Conservation (phyloP, 2,113 vertebrate species). For the Eulacestoma nigropectus region DNA sequence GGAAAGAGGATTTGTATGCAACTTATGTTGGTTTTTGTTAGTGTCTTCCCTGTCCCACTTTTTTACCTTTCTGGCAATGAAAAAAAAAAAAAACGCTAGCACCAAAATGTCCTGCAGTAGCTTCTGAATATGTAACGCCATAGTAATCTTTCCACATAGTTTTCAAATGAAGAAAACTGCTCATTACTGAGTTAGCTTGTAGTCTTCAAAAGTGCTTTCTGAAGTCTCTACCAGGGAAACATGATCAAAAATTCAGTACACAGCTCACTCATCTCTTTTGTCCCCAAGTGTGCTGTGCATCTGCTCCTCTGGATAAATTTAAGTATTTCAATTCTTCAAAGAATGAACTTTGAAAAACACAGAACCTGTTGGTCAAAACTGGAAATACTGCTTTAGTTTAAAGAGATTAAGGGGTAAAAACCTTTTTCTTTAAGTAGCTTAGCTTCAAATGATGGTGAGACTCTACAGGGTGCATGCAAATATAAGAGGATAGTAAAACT, state of each 20-base stretch:
- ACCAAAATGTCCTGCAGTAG: neutral
- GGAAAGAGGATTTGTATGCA: neutral
- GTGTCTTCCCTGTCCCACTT: neutral
- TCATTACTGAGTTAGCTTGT: constrained; percentile 1
- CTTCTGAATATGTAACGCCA: neutral
- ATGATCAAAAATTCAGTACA: constrained; percentile 62
- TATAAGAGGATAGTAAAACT: constrained; percentile 16
- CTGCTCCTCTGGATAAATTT: constrained; percentile 49
- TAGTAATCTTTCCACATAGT: neutral
- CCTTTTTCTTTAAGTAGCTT: constrained; percentile 20
- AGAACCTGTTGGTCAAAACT: constrained; percentile 10
- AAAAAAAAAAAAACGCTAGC: neutral
- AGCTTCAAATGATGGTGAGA: constrained; percentile 18
- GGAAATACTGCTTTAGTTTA: constrained; percentile 16
- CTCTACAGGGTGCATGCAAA: constrained; percentile 29
- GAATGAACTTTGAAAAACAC: constrained; percentile 27
- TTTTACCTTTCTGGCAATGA: neutral
- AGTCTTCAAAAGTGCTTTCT: constrained; percentile 58
- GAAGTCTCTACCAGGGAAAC: constrained; percentile 37
- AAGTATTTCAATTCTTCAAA: constrained; percentile 42
- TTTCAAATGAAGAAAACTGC: neutral
- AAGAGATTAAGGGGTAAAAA: constrained; percentile 21
- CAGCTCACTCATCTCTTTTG: constrained; percentile 49
- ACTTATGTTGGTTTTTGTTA: neutral
- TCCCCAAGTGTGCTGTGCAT: constrained; percentile 32